A percentile compares a stretch with the other conserved stretches of the same genome.
These are phyloP conservation scores for Cyprinus carpio DNA, from an alignment of 2,113 vertebrate species.

Conservation along the genomic window DNA sequence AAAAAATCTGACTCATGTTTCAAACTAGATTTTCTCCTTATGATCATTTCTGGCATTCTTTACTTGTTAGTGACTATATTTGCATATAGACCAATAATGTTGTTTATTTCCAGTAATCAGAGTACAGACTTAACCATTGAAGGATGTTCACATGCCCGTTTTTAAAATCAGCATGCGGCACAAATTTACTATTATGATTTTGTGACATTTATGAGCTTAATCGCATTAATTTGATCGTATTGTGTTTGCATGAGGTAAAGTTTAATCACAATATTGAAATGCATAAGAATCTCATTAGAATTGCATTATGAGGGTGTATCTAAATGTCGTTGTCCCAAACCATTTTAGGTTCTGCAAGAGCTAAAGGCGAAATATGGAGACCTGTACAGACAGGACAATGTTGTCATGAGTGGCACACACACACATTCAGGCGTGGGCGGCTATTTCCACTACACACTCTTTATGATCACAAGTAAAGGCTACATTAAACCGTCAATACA, in stretches of 20 bases:
- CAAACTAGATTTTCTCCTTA: background rate
- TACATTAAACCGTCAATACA: constrained; percentile 77
- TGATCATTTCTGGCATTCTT: background rate
- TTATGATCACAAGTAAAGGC: constrained; percentile 84
- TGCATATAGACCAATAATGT: no score
- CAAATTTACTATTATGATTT: background rate
- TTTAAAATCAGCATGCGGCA: no score
- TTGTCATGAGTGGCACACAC: constrained; percentile 90
- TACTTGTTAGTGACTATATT: background rate
- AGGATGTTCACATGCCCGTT: no score
- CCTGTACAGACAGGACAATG: constrained; percentile 85
- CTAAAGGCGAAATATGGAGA: constrained; percentile 81
- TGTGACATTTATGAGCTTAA: no score
- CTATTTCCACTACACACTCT: constrained; percentile 91
- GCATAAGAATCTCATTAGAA: background rate
- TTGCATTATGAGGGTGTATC: background rate
- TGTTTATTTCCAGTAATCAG: no score
- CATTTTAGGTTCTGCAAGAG: constrained; percentile 79
- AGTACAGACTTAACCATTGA: no score
- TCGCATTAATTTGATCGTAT: background rate
- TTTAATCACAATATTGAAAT: background rate
- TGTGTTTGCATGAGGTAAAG: background rate
- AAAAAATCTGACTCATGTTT: background rate
- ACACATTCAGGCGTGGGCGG: constrained; percentile 87
- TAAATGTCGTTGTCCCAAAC: background rate